These are phyloP conservation scores for Scatophagus argus DNA, from an alignment of 2,113 vertebrate genomes.

Conservation along the genomic window DNA sequence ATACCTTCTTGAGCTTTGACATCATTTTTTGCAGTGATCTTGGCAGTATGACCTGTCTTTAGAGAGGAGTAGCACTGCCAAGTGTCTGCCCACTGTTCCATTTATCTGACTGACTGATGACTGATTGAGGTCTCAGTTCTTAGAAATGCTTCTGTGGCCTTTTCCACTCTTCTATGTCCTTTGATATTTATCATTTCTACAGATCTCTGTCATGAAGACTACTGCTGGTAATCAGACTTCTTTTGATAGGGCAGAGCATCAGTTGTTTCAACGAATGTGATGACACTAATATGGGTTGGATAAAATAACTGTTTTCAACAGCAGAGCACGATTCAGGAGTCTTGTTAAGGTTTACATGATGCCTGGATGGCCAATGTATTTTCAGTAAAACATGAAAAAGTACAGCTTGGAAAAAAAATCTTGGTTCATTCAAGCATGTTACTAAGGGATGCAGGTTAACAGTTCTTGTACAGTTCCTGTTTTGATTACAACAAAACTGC, in stretches of 20 bases:
- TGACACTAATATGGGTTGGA: not conserved
- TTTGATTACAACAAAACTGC: no score
- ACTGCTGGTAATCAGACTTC: slow-evolving; percentile 5
- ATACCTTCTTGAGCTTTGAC: slow-evolving; percentile 15
- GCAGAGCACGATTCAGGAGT: not conserved
- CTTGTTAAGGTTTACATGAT: not conserved
- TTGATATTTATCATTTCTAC: slow-evolving; percentile 39
- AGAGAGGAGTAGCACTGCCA: slow-evolving; percentile 9
- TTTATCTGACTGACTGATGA: slow-evolving; percentile 42
- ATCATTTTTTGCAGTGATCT: not conserved
- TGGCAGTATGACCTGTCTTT: slow-evolving; percentile 12
- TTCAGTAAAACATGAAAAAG: not conserved
- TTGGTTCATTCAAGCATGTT: not conserved
- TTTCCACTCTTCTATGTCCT: slow-evolving; percentile 16
- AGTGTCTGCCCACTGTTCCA: slow-evolving; percentile 26
- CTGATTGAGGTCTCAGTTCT: slow-evolving; percentile 48
- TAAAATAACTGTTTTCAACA: not conserved
- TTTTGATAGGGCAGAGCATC: not conserved
- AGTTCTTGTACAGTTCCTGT: no score
- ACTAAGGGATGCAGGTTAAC: not conserved
- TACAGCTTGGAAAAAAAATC: not conserved
- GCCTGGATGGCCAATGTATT: not conserved
- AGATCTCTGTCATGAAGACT: slow-evolving; percentile 19
- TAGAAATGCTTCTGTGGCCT: slow-evolving; percentile 8
- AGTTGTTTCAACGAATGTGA: slow-evolving; percentile 5